Percentiles rank a stretch among this genome's conserved stretches.
These are phyloP conservation scores for Aleiodes sp. DNA, from an alignment of 1,140 invertebrate species.

Conservation along the genomic window DNA sequence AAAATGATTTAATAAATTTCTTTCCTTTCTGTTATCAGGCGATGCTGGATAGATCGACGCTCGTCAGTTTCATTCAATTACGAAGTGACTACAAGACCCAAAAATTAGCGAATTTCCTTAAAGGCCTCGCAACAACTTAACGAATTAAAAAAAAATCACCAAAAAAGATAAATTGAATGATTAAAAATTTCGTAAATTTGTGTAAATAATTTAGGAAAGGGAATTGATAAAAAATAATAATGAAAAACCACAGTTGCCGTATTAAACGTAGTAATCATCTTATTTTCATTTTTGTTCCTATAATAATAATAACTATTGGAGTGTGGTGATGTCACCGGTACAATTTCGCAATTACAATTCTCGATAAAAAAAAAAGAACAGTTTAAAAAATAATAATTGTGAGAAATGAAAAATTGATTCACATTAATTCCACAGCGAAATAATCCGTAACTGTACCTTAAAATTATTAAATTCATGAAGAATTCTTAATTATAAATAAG, in stretches of 20 bases:
- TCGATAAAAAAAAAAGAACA: conserved; percentile 25
- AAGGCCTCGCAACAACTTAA: conserved; percentile 63
- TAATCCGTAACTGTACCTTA: not conserved
- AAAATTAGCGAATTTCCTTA: conserved; percentile 76
- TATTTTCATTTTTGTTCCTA: conserved; percentile 29
- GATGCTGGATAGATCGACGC: conserved; percentile 84
- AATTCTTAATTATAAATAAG: conserved; percentile 9
- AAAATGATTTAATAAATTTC: not conserved
- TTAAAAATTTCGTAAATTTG: conserved; percentile 7
- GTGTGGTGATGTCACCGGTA: conserved; percentile 23
- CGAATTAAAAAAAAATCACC: not conserved
- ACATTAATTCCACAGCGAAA: not conserved
- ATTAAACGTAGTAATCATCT: conserved; percentile 45
- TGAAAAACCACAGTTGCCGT: conserved; percentile 27
- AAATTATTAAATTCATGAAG: not conserved
- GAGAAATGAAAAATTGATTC: no score
- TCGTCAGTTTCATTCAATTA: conserved; percentile 93
- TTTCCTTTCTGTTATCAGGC: conserved; percentile 72
- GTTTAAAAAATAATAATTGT: no score
- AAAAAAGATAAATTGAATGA: not conserved
- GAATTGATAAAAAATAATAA: conserved; percentile 23
- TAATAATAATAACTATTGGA: conserved; percentile 6
- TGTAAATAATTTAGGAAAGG: conserved; percentile 1
- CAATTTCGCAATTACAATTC: conserved; percentile 21
- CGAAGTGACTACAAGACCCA: conserved; percentile 91